Percentiles rank a stretch among this genome's conserved stretches.
Conservation (phyloP, 2,888 invertebrate genomes). For the Gnatocerus cornutus region DNA sequence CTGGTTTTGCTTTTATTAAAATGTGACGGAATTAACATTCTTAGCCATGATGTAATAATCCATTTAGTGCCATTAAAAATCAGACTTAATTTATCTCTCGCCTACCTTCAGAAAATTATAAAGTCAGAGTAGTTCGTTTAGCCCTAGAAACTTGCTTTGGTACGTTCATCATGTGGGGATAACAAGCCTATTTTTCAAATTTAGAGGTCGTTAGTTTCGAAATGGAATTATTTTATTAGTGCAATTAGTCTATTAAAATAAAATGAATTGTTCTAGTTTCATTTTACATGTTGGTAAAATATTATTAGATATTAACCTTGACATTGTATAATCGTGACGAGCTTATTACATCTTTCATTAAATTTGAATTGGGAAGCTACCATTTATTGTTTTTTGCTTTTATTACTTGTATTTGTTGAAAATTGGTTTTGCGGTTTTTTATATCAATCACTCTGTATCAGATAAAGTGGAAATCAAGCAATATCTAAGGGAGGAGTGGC, state of each 20-base stretch:
- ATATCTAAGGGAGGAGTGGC: slow-evolving; percentile 37
- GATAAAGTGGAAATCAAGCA: slow-evolving; percentile 8
- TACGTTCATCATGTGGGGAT: neutral
- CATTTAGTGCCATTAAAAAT: slow-evolving; percentile 5
- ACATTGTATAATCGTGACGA: neutral
- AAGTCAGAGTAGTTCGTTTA: neutral
- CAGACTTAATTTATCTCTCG: neutral
- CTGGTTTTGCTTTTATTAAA: neutral
- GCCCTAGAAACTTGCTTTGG: slow-evolving; percentile 4
- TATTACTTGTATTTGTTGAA: too few relatives aligned
- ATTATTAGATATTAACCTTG: neutral
- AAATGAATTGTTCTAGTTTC: too few relatives aligned
- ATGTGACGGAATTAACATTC: neutral
- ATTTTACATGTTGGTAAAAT: too few relatives aligned
- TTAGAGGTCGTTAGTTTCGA: slow-evolving; percentile 1
- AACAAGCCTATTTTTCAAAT: neutral
- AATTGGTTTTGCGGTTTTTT: too few relatives aligned
- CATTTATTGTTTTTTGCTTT: too few relatives aligned
- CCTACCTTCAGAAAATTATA: slow-evolving; percentile 4
- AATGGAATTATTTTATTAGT: neutral
- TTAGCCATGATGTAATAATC: neutral
- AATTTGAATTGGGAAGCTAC: too few relatives aligned
- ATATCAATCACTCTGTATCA: neutral
- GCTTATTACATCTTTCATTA: neutral
- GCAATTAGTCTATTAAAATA: too few relatives aligned